Evolutionary conservation across 1,140 invertebrate genomes (phyloP).

Genomic region (Aporrectodea caliginosa): DNA sequence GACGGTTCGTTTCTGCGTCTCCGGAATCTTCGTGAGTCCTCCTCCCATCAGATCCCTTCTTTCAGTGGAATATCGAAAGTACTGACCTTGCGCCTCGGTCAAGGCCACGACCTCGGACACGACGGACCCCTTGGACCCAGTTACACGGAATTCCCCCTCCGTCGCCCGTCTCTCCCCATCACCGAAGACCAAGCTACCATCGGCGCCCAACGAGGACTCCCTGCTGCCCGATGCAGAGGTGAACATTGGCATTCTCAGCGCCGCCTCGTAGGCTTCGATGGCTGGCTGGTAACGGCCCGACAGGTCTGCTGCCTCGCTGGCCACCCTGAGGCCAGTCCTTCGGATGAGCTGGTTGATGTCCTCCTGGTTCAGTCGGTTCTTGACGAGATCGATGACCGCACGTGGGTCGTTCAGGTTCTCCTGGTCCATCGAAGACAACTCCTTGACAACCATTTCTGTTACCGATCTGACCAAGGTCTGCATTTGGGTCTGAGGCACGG

Average conservation of each 20-base stretch:
- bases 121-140: neutral
- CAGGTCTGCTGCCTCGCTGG: neutral
- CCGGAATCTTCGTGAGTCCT: neutral
- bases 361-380: neutral
- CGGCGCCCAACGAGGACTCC: neutral
- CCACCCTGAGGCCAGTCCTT: neutral
- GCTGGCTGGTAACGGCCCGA: neutral
- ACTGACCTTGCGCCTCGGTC: too few relatives aligned
- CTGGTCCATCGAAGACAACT: neutral
- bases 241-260: too few relatives aligned
- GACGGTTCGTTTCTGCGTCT: neutral
- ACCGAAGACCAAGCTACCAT: neutral
- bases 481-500: too few relatives aligned
- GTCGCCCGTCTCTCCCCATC: too few relatives aligned
- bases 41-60: neutral
- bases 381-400: neutral
- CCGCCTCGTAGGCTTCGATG: neutral
- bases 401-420: neutral
- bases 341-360: neutral
- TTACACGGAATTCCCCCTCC: neutral
- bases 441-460: neutral
- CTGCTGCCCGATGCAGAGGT: too few relatives aligned
- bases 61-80: too few relatives aligned
- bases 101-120: neutral
- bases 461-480: too few relatives aligned